These are phyloP conservation scores for Lagopus leucura DNA, from an alignment of 2,113 vertebrate genomes.

Conservation along the genomic window DNA sequence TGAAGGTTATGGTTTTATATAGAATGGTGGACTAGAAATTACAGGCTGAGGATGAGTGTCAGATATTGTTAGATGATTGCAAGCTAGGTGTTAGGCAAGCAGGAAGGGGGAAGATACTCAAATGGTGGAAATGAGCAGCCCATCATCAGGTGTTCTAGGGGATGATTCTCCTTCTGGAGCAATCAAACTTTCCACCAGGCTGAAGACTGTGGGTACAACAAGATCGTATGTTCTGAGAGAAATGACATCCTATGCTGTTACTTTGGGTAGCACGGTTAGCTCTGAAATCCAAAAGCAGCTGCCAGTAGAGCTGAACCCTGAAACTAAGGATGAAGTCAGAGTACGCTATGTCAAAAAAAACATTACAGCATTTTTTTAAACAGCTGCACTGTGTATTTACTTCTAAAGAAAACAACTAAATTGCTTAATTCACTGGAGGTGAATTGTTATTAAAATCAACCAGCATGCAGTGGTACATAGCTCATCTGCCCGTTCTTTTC, in stretches of 20 bases:
- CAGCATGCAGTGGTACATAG: background rate
- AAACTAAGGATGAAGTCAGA: background rate
- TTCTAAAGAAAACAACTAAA: background rate
- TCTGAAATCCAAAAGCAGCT: background rate
- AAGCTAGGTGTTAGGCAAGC: background rate
- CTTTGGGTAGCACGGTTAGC: background rate
- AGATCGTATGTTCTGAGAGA: background rate
- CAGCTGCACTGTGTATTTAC: background rate
- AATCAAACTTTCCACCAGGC: background rate
- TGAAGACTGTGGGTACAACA: background rate
- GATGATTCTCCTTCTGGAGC: background rate
- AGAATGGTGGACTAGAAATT: conserved; percentile 26
- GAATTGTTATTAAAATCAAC: background rate
- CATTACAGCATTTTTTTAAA: background rate
- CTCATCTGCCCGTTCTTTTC: background rate
- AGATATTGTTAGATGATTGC: conserved; percentile 32
- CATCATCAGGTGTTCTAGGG: background rate
- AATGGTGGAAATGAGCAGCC: conserved; percentile 8
- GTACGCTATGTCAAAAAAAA: background rate
- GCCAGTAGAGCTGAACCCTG: background rate
- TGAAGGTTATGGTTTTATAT: conserved; percentile 58
- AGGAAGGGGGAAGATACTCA: conserved; percentile 23
- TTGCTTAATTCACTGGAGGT: background rate
- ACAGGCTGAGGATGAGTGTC: conserved; percentile 35
- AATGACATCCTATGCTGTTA: background rate